Evolutionary conservation across 2,113 vertebrate species (phyloP), one percentile per base, ranked within the genome.

Genomic region (Helogale parvula): DNA sequence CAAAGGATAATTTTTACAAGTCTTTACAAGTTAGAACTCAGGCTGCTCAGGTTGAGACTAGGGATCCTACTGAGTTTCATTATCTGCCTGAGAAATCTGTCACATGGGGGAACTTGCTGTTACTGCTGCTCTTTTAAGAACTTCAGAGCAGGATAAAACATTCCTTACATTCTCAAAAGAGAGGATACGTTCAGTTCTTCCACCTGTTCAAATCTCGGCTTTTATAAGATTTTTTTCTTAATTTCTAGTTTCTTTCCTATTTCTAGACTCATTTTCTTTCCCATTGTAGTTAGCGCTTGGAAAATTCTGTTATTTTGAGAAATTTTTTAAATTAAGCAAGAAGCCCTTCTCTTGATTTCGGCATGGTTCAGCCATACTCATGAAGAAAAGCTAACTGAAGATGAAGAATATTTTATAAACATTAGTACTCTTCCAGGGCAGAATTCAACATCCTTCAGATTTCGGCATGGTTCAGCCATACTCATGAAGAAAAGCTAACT

Each of bases 261-360:
- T 89, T 69, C 90, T 68, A 76, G 71, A 47, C 60, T 63, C 14
- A 50, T n/a, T 93, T 96, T n/a, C 68, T 93, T 96, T n/a, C 68
- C 60, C 2, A 68, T 82, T 14, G 77, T 21, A 83, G 77, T 86
- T 68, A 57, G 23, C 45, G 25, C 57, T 89, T 45, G 11, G 68
- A 66, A 77, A 21, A 14, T 72, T 81, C 84, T 60, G 23, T 31
- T 90, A 68, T 79, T 80, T 96, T 69, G 65, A 94, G 38, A 41
- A 91, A 8, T n/a, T 60, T 31, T 45, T 38, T 93, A 76, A 71
- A 71, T 52, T 76, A 96, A 80, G 76, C 33, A 79, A 89, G 82
- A 87, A 88, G 27, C 17, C 47, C 71, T 85, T 83, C 66, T 54
- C 71, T 2, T 60, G 45, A 83, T 15, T 65, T 76, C 60, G 38